Conservation (phyloP, 2,113 vertebrate species). For the Brachyhypopomus gauderio region DNA sequence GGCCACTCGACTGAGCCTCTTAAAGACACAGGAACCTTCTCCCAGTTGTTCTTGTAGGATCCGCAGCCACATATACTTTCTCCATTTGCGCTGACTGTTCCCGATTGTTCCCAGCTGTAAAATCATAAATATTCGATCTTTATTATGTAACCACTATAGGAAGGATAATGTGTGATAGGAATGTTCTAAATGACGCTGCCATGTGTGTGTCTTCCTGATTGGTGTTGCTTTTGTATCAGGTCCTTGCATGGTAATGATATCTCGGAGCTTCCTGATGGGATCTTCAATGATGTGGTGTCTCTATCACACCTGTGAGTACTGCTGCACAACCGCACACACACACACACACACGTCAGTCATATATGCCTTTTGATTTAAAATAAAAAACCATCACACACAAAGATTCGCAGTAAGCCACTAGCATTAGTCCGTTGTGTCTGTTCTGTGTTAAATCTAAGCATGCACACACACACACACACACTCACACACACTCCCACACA, state of each 20-base stretch:
- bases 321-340: constrained; percentile 49
- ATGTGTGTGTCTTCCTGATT: background rate
- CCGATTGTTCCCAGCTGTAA: background rate
- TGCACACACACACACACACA: background rate
- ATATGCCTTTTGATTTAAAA: background rate
- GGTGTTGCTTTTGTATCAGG: constrained; percentile 65
- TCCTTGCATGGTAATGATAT: constrained; percentile 97
- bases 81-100: background rate
- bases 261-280: constrained; percentile 89
- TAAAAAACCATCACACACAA: background rate
- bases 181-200: too few relatives aligned
- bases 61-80: too few relatives aligned
- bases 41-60: too few relatives aligned
- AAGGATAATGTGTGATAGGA: background rate
- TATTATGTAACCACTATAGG: too few relatives aligned
- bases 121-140: background rate
- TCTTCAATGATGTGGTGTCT: constrained; percentile 89
- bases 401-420: background rate
- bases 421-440: constrained; percentile 24
- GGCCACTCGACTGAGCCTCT: background rate
- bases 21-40: background rate
- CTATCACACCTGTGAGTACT: constrained; percentile 95
- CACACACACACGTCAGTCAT: constrained; percentile 45
- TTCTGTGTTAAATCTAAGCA: constrained; percentile 16
- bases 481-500: constrained; percentile 1